These are phyloP conservation scores for Erpobdella octoculata DNA, from an alignment of 2,888 invertebrate genomes.

Conservation along the genomic window DNA sequence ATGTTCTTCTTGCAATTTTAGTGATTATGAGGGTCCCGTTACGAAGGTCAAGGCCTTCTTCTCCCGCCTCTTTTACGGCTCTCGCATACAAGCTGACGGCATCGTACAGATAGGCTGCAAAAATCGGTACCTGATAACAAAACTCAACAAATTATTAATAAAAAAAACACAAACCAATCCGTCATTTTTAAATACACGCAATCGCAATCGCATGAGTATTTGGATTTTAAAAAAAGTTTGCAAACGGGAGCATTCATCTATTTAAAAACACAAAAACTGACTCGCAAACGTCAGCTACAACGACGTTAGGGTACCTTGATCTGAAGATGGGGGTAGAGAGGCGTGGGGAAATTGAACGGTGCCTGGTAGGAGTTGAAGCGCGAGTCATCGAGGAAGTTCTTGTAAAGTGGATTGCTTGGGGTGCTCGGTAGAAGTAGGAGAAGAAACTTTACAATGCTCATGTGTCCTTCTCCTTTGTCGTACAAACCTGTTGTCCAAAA, in stretches of 20 bases:
- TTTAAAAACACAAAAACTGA: background rate
- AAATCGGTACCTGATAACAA: slow-evolving; percentile 46
- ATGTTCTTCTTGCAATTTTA: slow-evolving; percentile 60
- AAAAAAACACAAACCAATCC: too few species aligned
- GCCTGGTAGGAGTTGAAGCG: slow-evolving; percentile 66
- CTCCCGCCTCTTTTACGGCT: slow-evolving; percentile 68
- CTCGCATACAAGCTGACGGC: slow-evolving; percentile 77
- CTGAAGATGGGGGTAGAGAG: slow-evolving; percentile 43
- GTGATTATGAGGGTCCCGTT: slow-evolving; percentile 65
- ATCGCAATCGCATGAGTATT: too few species aligned
- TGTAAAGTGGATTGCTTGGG: slow-evolving; percentile 59
- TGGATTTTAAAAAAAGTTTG: too few species aligned
- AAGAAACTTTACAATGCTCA: slow-evolving; percentile 18
- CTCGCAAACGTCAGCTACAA: background rate
- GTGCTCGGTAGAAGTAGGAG: slow-evolving; percentile 58
- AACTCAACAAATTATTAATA: background rate
- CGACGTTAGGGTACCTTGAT: background rate
- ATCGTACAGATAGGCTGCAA: slow-evolving; percentile 48
- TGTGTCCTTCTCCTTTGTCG: background rate
- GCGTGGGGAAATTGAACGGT: slow-evolving; percentile 72
- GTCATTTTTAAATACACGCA: too few species aligned
- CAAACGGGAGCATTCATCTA: background rate
- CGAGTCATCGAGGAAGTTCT: slow-evolving; percentile 71
- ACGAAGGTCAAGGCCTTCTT: slow-evolving; percentile 58
- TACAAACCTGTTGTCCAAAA: background rate